These are phyloP conservation scores for Lordiphosa andalusiaca DNA, from an alignment of 2,888 invertebrate species.

Conservation along the genomic window DNA sequence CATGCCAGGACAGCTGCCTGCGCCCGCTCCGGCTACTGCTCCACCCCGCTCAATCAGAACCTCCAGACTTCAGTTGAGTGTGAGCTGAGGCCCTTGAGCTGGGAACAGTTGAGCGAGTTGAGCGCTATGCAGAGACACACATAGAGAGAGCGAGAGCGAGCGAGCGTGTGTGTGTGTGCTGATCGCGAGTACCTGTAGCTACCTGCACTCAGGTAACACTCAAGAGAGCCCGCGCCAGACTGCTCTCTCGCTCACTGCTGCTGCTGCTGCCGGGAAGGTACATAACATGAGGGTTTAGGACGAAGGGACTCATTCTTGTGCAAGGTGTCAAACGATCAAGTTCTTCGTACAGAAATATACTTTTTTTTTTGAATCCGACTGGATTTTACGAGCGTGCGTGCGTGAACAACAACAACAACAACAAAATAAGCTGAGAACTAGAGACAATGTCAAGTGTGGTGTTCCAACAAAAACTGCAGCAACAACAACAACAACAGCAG, in stretches of 20 bases:
- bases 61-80: neutral
- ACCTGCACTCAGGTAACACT: slow-evolving; percentile 26
- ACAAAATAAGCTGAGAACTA: slow-evolving; percentile 2
- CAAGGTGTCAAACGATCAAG: slow-evolving; percentile 81
- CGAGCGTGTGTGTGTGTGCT: no score
- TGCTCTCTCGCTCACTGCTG: slow-evolving; percentile 12
- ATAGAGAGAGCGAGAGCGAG: neutral
- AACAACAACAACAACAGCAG: slow-evolving; percentile 21
- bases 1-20: slow-evolving; percentile 46
- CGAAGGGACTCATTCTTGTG: slow-evolving; percentile 82
- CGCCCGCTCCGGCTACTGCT: neutral
- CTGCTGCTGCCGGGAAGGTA: slow-evolving; percentile 67
- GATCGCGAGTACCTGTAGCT: slow-evolving; percentile 25
- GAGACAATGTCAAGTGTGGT: slow-evolving; percentile 47
- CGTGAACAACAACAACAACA: no score
- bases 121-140: neutral
- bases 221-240: slow-evolving; percentile 2
- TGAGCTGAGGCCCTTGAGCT: neutral
- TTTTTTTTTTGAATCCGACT: slow-evolving; percentile 20
- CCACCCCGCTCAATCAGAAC: slow-evolving; percentile 14
- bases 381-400: no score
- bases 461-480: slow-evolving; percentile 26
- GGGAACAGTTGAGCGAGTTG: neutral
- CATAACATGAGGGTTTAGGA: slow-evolving; percentile 81
- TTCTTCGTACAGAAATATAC: slow-evolving; percentile 46